These are phyloP conservation scores for Sus scrofa DNA, from an alignment of 2,113 vertebrate species.

Conservation along the genomic window DNA sequence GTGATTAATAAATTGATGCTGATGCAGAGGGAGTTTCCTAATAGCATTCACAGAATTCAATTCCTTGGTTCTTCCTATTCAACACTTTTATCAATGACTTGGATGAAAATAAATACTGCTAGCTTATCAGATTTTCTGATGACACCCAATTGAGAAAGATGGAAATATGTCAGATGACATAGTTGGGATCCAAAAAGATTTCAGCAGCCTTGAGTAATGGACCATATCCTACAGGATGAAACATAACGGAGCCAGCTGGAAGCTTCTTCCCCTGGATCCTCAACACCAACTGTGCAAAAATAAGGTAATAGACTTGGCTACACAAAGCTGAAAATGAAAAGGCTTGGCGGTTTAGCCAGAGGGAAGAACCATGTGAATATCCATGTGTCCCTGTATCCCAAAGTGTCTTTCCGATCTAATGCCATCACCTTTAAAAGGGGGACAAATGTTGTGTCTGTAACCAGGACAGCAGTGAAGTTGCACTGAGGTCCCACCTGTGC, in stretches of 20 bases:
- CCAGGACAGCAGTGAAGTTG: neutral
- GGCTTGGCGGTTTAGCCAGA: neutral
- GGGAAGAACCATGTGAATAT: neutral
- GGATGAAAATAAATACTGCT: conserved; percentile 2
- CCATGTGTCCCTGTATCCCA: neutral
- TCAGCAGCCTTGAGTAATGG: conserved; percentile 53
- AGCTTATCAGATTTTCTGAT: conserved; percentile 26
- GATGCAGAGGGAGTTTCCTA: neutral
- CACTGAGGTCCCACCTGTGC: neutral
- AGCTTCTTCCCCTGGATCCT: neutral
- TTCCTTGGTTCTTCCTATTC: neutral
- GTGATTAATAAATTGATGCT: neutral
- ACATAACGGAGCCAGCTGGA: neutral
- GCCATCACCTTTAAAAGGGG: neutral
- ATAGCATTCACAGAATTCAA: neutral
- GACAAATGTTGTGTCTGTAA: neutral
- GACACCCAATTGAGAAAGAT: conserved; percentile 39
- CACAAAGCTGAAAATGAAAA: neutral
- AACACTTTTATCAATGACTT: conserved; percentile 66
- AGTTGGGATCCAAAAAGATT: conserved; percentile 50
- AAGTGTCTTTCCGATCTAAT: neutral
- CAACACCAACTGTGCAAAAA: neutral
- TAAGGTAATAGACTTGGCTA: neutral
- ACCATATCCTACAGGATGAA: neutral
- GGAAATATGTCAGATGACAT: conserved; percentile 43